Evolutionary conservation across 2,888 invertebrate genomes (phyloP), one percentile per base, ranked within the genome.

Genomic region (Vannuccia rotundouncinata): DNA sequence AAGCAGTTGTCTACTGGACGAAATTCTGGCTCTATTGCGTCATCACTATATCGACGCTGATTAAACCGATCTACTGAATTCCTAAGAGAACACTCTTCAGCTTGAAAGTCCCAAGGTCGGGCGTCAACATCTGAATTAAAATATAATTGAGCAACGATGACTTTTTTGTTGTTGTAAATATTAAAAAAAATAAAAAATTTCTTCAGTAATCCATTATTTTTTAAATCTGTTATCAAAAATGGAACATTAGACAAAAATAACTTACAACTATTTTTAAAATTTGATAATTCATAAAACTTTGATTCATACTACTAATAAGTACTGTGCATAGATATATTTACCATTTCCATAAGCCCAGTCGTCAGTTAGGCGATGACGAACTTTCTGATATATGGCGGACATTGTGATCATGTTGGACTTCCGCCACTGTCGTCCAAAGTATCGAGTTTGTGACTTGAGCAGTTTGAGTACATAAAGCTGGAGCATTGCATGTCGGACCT

Each of bases 321-420:
- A n/a, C n/a, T n/a, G n/a, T n/a, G n/a, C n/a, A n/a, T 1, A 10
- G 45, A 17, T 1, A 1, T 1, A 77, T 85, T 86, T 88, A 92
- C 92, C 94, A 90, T 99, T 99, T 79, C 98, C 98, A 90, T 94
- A 99, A 0, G 99, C 99, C 99, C 99, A 99, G 88, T 99, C 99
- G 87, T 99, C 99, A 86, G 97, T 98, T 73, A 99, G 90, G 80
- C 97, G 91, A 89, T 97, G 96, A 30, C 96, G 91, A 5, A 91
- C 90, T 90, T 98, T 97, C 81, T 95, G 93, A 88, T 99, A 99
- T 86, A 99, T 99, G 81, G 97, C 96, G 87, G 97, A 97, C 89
- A 99, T 95, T 0, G 96, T 96, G 88, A 97, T 98, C 97, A 99
- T 99, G 87, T 99, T 99, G 0, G 95, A 94, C 89, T 98, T 98